Evolutionary conservation across 1,140 invertebrate genomes (phyloP).

Genomic region (Ridgeia piscesae): DNA sequence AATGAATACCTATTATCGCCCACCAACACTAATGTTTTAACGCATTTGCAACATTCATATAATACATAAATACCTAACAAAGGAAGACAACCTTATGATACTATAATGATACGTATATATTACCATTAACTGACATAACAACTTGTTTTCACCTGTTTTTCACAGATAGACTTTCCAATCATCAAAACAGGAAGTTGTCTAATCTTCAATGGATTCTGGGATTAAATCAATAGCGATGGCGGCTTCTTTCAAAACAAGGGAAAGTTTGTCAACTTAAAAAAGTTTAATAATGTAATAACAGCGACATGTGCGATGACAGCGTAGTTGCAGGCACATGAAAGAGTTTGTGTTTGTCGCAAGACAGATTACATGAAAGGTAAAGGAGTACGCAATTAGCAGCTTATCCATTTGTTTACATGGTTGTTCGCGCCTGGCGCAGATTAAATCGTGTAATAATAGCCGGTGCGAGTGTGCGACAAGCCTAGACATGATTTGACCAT

Average conservation of each 20-base stretch:
- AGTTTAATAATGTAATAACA: not conserved
- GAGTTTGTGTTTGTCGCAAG: not conserved
- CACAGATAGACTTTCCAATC: not conserved
- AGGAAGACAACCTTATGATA: not conserved
- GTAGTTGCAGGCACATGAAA: not conserved
- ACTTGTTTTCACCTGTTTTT: conserved; percentile 1
- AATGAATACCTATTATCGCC: not conserved
- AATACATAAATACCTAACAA: not conserved
- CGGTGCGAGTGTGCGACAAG: not conserved
- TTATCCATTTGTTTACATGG: conserved; percentile 11
- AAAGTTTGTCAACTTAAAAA: not conserved
- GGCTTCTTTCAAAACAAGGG: conserved; percentile 9
- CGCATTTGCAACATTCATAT: not conserved
- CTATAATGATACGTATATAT: not conserved
- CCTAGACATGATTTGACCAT: not conserved
- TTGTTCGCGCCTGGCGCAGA: not conserved
- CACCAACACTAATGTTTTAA: not conserved
- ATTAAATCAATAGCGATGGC: conserved; percentile 6
- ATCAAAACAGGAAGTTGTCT: not conserved
- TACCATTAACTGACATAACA: not conserved
- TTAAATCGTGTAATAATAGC: not conserved
- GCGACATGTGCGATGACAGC: not conserved
- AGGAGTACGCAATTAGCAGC: not conserved
- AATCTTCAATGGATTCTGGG: conserved; percentile 17
- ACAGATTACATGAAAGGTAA: not conserved